Base-by-base conservation (phyloP, 2,797 vertebrate genomes). In the Labeo calbasu region DNA sequence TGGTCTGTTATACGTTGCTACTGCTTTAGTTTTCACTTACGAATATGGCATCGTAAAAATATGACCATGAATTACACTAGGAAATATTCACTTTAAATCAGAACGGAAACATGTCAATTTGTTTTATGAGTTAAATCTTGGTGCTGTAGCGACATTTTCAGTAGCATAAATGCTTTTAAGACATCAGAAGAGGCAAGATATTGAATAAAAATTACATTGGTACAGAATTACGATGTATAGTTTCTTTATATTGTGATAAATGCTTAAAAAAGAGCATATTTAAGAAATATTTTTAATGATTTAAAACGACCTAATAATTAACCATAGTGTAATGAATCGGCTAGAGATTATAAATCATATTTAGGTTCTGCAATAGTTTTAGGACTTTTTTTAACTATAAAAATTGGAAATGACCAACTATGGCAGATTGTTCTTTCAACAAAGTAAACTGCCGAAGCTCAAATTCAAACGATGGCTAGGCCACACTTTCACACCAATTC, bases 381-480 rank as follows among this genome's bases (percentile, higher is more conserved):
- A 32, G 28, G 28, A 32, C 28, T 32, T 32, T 32, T 32, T 32
- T 32, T 32, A 32, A 32, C 28, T 32, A 32, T 32, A 32, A 32
- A 32, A 32, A 32, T 32, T 32, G 1, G 2, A 32, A 32, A 32
- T 32, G 28, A 32, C 28, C 3, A 3, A 32, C 11, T 76, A 46
- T 17, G 13, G 12, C 53, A 82, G 69, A 61, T 46, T 8, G 28
- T 46, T 68, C 11, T 53, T 71, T 79, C 19, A 59, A 78, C 21
- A 66, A 78, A 61, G 28, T 77, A 59, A 82, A 48, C 21, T 50
- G n/a, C 28, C 14, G 46, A 57, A 69, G 21, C 13, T 72, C 36
- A 36, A 36, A 86, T 87, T 87, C 76, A 89, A 87, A 86, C 75
- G 21, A 86, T 79, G 83, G 79, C 77, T 73, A 85, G 86, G 55